Evolutionary conservation across 2,888 invertebrate genomes (phyloP).

Genomic region (Tetramorium bicarinatum): DNA sequence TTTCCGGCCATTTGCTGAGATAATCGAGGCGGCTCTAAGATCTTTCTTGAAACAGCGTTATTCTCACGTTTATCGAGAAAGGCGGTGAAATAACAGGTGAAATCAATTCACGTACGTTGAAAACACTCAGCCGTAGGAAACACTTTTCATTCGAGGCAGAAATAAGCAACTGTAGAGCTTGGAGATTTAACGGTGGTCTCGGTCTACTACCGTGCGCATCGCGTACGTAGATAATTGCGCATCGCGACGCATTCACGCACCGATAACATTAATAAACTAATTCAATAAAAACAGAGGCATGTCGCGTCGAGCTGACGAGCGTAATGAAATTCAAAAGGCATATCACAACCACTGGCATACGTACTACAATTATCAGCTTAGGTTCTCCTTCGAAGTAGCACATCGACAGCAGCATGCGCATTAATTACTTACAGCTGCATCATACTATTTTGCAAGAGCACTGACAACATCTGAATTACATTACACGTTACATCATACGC

Average conservation of each 20-base stretch:
- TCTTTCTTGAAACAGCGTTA: neutral
- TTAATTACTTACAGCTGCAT: conserved; percentile 32
- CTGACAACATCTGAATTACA: neutral
- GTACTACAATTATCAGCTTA: neutral
- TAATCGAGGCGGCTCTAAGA: neutral
- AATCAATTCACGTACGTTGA: conserved; percentile 23
- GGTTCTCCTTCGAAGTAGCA: neutral
- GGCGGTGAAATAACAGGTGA: neutral
- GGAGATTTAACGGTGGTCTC: conserved; percentile 63
- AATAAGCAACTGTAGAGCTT: neutral
- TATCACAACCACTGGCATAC: neutral
- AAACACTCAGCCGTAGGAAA: conserved; percentile 35
- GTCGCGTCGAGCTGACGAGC: neutral
- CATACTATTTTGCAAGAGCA: neutral
- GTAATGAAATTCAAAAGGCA: neutral
- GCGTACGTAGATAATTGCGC: conserved; percentile 33
- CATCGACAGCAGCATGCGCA: neutral
- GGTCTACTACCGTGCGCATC: conserved; percentile 58
- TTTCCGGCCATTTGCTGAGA: neutral
- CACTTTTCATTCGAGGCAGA: conserved; percentile 3
- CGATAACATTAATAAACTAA: conserved; percentile 14
- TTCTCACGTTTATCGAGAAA: neutral
- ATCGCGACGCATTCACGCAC: conserved; percentile 7
- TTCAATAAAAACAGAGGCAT: conserved; percentile 24
- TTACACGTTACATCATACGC: neutral